Evolutionary conservation across 2,888 invertebrate species (phyloP), one percentile per base, ranked within the genome.

Genomic region (Lymantria dispar): DNA sequence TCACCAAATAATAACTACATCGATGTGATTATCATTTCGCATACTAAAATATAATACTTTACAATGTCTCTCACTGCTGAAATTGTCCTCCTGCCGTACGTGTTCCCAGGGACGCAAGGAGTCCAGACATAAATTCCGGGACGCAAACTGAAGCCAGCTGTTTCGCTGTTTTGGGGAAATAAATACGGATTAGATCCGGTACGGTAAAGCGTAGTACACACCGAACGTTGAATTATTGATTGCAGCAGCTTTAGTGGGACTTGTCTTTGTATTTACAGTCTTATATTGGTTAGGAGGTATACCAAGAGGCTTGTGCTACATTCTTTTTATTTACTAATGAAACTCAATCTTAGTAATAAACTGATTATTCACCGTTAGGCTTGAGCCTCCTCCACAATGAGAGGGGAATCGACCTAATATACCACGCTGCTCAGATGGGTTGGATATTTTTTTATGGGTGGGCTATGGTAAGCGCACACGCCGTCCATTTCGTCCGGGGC

Each of bases 81-180:
- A 74, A 74, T 76, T 61, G 53, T 43, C 42, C 56, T 54, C 64
- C 52, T 48, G 9, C 50, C 51, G 69, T 70, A 80, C 78, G 76
- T 82, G 78, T 76, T 69, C 70, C 74, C 68, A 63, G 70, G 72
- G 73, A 74, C 68, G 71, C 72, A 73, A 74, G 73, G 72, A 78
- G 78, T 70, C 73, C 63, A 76, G 68, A 81, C 86, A 87, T 87
- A 87, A 88, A 88, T 87, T 86, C 68, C 66, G 74, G 74, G 77
- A 82, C 80, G 78, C 78, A 78, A 85, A 85, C 84, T 81, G 80
- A 76, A 82, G 83, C 84, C 87, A 88, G 87, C 85, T 87, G 87
- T 85, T 88, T 74, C 80, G 69, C 77, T 85, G 85, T 86, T 87
- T 83, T 78, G 80, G 80, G 79, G 83, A 82, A 86, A 88, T 87